Percentiles rank a stretch among this genome's conserved stretches.
Conservation (phyloP, 2,888 invertebrate species). For the Andrena flavipes region DNA sequence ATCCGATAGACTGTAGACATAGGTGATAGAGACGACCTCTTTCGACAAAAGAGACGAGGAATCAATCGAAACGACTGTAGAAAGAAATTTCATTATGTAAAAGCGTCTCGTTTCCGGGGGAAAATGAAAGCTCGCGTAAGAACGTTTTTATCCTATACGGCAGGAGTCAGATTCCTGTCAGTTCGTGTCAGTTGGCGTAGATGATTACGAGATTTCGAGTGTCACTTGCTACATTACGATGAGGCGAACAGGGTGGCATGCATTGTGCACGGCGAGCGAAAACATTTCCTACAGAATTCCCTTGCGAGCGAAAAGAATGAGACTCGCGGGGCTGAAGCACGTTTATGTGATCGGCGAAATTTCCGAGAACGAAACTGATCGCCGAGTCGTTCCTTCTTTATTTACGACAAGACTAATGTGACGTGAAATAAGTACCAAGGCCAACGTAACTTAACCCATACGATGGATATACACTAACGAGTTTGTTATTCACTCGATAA, state of each 20-base stretch:
- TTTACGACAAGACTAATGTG: constrained; percentile 12
- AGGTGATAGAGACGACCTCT: no score
- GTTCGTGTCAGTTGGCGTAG: not conserved
- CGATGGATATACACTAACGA: constrained; percentile 5
- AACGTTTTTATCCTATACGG: no score
- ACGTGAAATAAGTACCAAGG: constrained; percentile 24
- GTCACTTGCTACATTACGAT: not conserved
- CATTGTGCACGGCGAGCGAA: not conserved
- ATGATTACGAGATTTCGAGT: not conserved
- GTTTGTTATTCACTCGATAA: not conserved
- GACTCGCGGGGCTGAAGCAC: constrained; percentile 22
- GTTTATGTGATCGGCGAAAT: constrained; percentile 6
- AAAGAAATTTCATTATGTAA: no score
- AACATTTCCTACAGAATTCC: not conserved
- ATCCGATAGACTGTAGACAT: no score
- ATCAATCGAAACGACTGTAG: no score
- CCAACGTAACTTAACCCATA: constrained; percentile 48
- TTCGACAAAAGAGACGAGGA: no score
- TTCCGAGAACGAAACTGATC: constrained; percentile 21
- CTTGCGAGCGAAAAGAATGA: constrained; percentile 4
- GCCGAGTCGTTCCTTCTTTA: constrained; percentile 11
- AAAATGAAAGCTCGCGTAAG: no score
- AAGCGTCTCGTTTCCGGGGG: no score
- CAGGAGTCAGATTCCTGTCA: no score
- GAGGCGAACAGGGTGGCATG: not conserved